Percentiles rank a stretch among this genome's conserved stretches.
phyloP scores from a whole-genome alignment of 1,140 invertebrate species.

The Drosophila varians region DNA sequence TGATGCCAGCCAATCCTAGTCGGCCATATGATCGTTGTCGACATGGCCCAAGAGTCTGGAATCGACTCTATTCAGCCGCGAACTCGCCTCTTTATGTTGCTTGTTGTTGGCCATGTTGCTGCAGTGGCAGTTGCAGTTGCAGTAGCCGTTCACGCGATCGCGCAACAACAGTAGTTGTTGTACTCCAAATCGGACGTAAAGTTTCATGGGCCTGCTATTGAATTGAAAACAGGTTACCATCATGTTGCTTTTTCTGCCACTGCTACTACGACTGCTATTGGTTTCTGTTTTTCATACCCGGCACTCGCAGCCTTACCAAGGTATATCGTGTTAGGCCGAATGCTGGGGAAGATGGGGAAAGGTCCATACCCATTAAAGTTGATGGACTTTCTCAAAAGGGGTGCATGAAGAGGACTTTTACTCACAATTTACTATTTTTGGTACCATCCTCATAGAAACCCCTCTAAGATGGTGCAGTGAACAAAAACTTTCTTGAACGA shows the following conservation, averaged over 20 bases:
- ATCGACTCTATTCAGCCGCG: background rate
- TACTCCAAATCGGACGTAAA: constrained; percentile 83
- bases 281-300: constrained; percentile 29
- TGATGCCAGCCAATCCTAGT: constrained; percentile 30
- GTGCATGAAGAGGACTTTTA: no score
- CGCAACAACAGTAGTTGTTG: constrained; percentile 75
- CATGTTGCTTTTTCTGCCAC: constrained; percentile 25
- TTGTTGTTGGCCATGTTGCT: constrained; percentile 2
- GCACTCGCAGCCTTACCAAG: constrained; percentile 6
- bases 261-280: constrained; percentile 43
- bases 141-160: constrained; percentile 20
- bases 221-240: constrained; percentile 80
- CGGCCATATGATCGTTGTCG: constrained; percentile 31
- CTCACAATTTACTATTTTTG: no score
- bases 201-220: constrained; percentile 83
- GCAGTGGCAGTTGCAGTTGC: constrained; percentile 29
- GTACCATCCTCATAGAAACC: no score
- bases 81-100: constrained; percentile 10
- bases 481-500: no score
- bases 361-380: constrained; percentile 4
- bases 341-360: constrained; percentile 33
- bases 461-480: no score
- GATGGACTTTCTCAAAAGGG: background rate
- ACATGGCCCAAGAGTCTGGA: background rate
- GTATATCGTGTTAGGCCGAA: constrained; percentile 44